Evolutionary conservation across 1,140 invertebrate genomes (phyloP).

Genomic region (Epicauta chinensis): DNA sequence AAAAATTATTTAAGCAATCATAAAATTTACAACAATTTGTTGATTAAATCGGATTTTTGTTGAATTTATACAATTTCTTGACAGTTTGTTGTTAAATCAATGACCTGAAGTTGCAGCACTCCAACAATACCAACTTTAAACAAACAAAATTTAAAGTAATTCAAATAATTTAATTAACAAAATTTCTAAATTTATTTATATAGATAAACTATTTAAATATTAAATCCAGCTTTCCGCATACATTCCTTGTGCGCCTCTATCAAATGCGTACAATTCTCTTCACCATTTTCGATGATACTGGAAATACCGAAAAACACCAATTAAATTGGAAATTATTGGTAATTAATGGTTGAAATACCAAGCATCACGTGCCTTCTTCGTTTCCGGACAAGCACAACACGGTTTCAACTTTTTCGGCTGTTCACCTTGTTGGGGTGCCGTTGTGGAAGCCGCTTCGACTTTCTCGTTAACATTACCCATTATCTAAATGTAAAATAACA

Average conservation of each 20-base stretch:
- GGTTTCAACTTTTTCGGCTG: conserved; percentile 78
- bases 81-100: too few relatives aligned
- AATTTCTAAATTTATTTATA: too few relatives aligned
- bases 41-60: too few relatives aligned
- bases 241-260: conserved; percentile 97
- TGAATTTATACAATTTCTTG: too few relatives aligned
- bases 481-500: background rate
- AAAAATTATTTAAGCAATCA: too few relatives aligned
- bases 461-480: conserved; percentile 35
- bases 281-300: conserved; percentile 89
- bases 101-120: too few relatives aligned
- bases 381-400: conserved; percentile 97
- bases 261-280: conserved; percentile 81
- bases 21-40: too few relatives aligned
- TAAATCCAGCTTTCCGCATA: conserved; percentile 93
- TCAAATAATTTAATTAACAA: too few relatives aligned
- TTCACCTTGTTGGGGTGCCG: conserved; percentile 31
- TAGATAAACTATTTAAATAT: conserved; percentile 66
- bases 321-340: conserved; percentile 11
- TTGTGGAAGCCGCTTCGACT: conserved; percentile 38
- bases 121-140: too few relatives aligned
- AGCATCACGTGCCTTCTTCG: conserved; percentile 80
- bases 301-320: conserved; percentile 41
- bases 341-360: conserved; percentile 56
- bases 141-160: too few relatives aligned